Evolutionary conservation across 2,888 invertebrate genomes (phyloP), one percentile per base, ranked within the genome.

Genomic region (Meteorus colon): DNA sequence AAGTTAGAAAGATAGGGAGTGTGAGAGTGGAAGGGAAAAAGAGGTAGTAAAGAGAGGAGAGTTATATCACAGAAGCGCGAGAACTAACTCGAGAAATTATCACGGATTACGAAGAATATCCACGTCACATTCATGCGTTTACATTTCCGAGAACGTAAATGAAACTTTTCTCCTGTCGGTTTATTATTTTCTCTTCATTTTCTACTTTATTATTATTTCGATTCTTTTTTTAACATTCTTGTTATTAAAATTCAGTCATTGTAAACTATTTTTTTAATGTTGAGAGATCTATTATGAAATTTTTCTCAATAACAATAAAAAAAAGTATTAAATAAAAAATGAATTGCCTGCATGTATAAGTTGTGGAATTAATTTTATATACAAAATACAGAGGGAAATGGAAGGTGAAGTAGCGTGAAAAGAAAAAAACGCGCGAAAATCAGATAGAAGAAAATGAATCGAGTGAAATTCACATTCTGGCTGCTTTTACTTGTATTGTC

Each of bases 71-170:
- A 27, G 24, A 60, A 37, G 34, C 24, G 14, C 45, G 27, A 34
- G 41, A 34, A 62, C 60, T 41, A 71, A 71, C 69, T 69, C 69
- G 55, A 69, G 31, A 69, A 68, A 68, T 68, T 68, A 68, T 68
- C 48, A 48, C 68, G 68, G 68, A 74, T 74, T 68, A 31, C 55
- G 29, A 74, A 68, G 31, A 68, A 74, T 60, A 68, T 74, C 73
- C 73, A 31, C 51, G 68, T 74, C 27, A 71, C 59, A 62, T 55
- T 55, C 8, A 55, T 19, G 55, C 55, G 34, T 68, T 45, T 48
- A 68, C 29, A 48, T 68, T 29, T 29, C 29, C 68, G 27, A 29
- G 48, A 59, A 59, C 37, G 27, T n/a, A 41, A 60, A 37, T 24
- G 27, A 71, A 62, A 71, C 31, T 71, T 71, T 71, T 41, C 41